Percentiles rank a stretch among this genome's conserved stretches.
Evolutionary conservation across 2,113 vertebrate genomes (phyloP).

Genomic region (Tachycineta bicolor): DNA sequence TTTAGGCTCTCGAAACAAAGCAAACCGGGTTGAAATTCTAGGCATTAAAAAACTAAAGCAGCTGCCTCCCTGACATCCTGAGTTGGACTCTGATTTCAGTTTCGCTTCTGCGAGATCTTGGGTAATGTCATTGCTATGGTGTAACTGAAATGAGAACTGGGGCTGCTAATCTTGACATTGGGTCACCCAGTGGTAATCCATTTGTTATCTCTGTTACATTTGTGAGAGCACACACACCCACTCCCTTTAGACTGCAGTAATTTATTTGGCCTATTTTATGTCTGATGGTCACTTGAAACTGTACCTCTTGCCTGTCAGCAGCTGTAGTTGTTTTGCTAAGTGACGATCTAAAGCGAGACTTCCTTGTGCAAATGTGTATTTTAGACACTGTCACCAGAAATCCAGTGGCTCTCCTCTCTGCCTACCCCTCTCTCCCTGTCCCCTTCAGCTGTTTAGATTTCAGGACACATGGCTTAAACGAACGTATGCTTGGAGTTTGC

Average conservation of each 20-base stretch:
- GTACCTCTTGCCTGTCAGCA: conserved; percentile 49
- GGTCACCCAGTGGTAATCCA: not conserved
- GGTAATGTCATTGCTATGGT: not conserved
- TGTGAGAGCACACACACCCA: not conserved
- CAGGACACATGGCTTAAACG: conserved; percentile 43
- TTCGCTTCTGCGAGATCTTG: conserved; percentile 1
- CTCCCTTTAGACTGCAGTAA: conserved; percentile 14
- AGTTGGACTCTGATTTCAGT: conserved; percentile 28
- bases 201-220: conserved; percentile 11
- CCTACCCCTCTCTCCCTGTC: not conserved
- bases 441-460: conserved; percentile 53
- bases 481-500: conserved; percentile 27
- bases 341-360: conserved; percentile 33
- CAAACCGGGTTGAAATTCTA: conserved; percentile 46
- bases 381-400: conserved; percentile 45
- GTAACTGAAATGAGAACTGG: not conserved
- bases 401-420: conserved; percentile 24
- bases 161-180: not conserved
- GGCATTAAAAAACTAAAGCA: conserved; percentile 36
- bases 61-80: conserved; percentile 35
- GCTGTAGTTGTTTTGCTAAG: conserved; percentile 54
- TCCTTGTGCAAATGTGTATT: conserved; percentile 40
- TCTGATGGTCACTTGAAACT: conserved; percentile 48
- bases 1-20: conserved; percentile 2
- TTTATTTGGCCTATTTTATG: conserved; percentile 46